Evolutionary conservation across 2,113 vertebrate species (phyloP), one percentile per base, ranked within the genome.

Genomic region (Pseudorhombus dupliciocellatus): DNA sequence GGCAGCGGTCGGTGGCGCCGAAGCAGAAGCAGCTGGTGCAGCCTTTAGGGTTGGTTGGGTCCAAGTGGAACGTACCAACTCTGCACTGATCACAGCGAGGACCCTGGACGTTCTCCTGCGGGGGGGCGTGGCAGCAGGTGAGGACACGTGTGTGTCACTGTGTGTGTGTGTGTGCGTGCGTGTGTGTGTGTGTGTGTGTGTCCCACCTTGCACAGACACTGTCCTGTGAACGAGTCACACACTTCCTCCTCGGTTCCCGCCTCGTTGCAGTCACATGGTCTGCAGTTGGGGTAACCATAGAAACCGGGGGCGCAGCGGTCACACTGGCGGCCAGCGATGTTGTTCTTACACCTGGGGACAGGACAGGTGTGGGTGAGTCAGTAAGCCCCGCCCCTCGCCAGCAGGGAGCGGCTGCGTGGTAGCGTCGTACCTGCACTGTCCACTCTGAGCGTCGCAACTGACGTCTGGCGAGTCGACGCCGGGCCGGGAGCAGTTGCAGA

Each of bases 1-100:
- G 91, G 66, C 98, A 99, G 70, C 95, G 95, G 58, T 98, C 95
- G 0, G 97, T 99, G 0, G 97, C 97, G 2, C 98, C 96, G 0
- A 99, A 99, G 80, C 98, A 99, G 93, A 99, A 99, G 73, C 98
- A 99, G 75, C 96, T 95, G 80, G 96, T 99, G 90, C 98, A 99
- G 61, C 98, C 97, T 60, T 98, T 99, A 1, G 97, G 96, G 88
- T 99, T 99, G 79, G 86, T 91, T 0, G 94, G 92, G 31, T 98
- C 97, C 82, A 99, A 69, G 81, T 95, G 95, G 87, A 99, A 99
- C 0, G 97, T 99, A 4, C 97, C 97, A 4, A 96, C 60, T 46
- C 94, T 94, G 80, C 98, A 99, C 87, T 95, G 97, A 88, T 97
- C 96, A 68, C 98, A 99, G 18, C 90, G 92, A 0, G 56, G 50